Evolutionary conservation across 2,113 vertebrate species (phyloP), one percentile per base, ranked within the genome.

Genomic region (Craseonycteris thonglongyai): DNA sequence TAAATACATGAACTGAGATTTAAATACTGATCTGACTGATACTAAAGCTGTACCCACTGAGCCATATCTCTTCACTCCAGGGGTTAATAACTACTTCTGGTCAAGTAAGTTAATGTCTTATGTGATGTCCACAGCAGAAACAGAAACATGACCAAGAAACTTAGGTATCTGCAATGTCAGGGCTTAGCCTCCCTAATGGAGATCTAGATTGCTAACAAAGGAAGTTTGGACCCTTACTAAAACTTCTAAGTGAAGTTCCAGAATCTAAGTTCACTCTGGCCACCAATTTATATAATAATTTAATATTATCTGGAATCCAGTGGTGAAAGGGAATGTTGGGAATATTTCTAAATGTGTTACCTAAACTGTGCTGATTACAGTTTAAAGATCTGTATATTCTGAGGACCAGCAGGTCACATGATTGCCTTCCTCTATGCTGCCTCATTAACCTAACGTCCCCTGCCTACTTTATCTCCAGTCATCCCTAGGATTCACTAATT

Each of bases 401-500:
- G 22, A 93, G 71, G 69, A 68, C 21, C 56, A 35, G 74, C 40
- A 90, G 56, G 19, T 85, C 74, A 79, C 26, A 49, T 58, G 28
- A 76, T 74, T 88, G 38, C 38, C 66, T 90, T 88, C 49, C n/a
- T 93, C 65, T 59, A 6, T 47, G 16, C 66, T 96, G 88, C 90
- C 87, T 94, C 56, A 87, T 94, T 94, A 95, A 90, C 59, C 65
- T 78, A 40, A 72, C 88, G 72, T 63, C 56, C 47, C n/a, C 35
- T 74, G 49, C 47, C 51, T 72, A 5, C 56, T 94, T 72, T 42
- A 12, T 56, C 35, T 83, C 80, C 42, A 89, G 35, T 82, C 71
- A 92, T 81, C 88, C 88, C 71, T 78, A 72, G 38, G 24, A 72
- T 85, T 83, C 24, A 35, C 83, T 95, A 92, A 95, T 93, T 88